A percentile compares a stretch with the other conserved stretches of the same genome.
Conservation (phyloP, 2,797 vertebrate genomes). For the Huso huso region DNA sequence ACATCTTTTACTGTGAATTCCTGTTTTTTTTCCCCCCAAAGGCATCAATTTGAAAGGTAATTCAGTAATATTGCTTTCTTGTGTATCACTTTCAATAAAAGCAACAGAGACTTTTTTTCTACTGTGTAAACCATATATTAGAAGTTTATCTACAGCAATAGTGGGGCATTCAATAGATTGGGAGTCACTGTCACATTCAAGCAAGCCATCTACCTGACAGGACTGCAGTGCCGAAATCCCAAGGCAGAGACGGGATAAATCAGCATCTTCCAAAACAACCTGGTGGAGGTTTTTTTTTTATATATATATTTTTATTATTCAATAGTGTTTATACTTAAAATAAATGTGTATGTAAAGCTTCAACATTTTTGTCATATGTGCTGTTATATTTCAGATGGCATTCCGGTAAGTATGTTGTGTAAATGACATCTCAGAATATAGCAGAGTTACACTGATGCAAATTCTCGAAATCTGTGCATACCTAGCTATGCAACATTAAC, state of each 20-base stretch:
- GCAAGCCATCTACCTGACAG: conserved; percentile 7
- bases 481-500: neutral
- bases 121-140: conserved; percentile 4
- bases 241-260: neutral
- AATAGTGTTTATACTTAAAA: too few relatives aligned
- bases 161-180: conserved; percentile 9
- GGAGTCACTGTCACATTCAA: conserved; percentile 22
- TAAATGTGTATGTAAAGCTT: too few relatives aligned
- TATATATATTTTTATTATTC: too few relatives aligned
- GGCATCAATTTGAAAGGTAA: conserved; percentile 30
- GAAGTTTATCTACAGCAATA: conserved; percentile 25
- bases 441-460: too few relatives aligned
- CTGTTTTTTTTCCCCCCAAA: conserved; percentile 27
- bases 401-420: too few relatives aligned
- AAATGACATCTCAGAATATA: too few relatives aligned
- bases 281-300: neutral
- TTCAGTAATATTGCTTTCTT: conserved; percentile 25
- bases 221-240: neutral
- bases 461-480: too few relatives aligned
- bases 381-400: too few relatives aligned
- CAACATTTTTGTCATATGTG: too few relatives aligned
- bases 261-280: neutral
- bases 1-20: conserved; percentile 1
- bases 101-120: conserved; percentile 11
- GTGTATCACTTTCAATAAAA: conserved; percentile 14